Conservation (phyloP, 2,888 invertebrate genomes). For the Sepioteuthis lessoniana region DNA sequence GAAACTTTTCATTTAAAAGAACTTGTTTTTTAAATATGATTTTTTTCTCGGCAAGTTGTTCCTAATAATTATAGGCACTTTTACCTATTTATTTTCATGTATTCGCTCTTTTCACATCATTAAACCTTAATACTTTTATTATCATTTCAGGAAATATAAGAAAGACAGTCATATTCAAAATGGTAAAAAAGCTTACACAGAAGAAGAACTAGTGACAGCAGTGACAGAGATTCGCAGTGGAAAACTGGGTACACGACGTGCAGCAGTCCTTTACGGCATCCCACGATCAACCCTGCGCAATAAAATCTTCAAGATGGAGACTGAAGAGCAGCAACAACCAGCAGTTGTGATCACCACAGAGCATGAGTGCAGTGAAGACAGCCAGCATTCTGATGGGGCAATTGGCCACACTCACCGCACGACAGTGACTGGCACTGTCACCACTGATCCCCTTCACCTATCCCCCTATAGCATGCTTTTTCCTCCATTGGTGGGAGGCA, state of each 20-base stretch:
- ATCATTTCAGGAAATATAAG: conserved; percentile 52
- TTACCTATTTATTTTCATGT: background rate
- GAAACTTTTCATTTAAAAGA: no score
- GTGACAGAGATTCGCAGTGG: conserved; percentile 94
- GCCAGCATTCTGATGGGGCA: conserved; percentile 47
- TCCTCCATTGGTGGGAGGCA: conserved; percentile 24
- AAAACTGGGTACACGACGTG: conserved; percentile 91
- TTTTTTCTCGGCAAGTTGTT: conserved; percentile 48
- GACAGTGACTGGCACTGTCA: background rate
- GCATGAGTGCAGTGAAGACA: conserved; percentile 46
- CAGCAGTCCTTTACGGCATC: conserved; percentile 95
- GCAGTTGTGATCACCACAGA: background rate
- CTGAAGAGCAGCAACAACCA: conserved; percentile 52
- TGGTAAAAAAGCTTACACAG: conserved; percentile 83
- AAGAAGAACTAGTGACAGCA: conserved; percentile 94
- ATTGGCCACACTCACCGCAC: background rate
- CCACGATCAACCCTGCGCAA: conserved; percentile 96
- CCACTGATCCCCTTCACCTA: background rate
- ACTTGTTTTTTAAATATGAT: background rate
- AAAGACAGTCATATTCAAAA: conserved; percentile 53
- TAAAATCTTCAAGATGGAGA: conserved; percentile 81
- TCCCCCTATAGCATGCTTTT: conserved; percentile 39
- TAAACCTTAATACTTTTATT: background rate
- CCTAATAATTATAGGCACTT: background rate
- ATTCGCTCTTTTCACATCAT: background rate